Base-by-base conservation (phyloP, 2,113 vertebrate genomes). In the Scopus umbretta region DNA sequence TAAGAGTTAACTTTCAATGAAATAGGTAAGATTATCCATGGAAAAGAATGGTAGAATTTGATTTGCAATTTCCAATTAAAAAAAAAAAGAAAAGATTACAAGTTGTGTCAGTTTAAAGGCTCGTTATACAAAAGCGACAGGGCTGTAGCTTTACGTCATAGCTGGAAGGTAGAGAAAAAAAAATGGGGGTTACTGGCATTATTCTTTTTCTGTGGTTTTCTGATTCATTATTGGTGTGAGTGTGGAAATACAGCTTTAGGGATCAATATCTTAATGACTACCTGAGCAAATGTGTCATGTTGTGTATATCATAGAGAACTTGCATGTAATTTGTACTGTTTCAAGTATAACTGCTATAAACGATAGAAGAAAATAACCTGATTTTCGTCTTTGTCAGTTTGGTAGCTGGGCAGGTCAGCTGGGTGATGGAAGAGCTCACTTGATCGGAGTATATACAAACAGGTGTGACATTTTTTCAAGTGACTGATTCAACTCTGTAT, bases 391-490 rank as follows among this genome's bases (percentile, higher is more conserved):
- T 91, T 94, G 8, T 50, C 93, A 99, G 98, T 99, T 98, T 98
- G 98, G 98, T 30, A 97, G 94, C 88, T 99, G 98, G 98, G 98
- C 98, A 66, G 98, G 98, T 72, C 98, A 99, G 97, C 97, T 99
- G 87, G 98, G 98, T 47, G 98, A 99, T 73, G 98, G 98, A 67
- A 97, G 99, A 98, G 98, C 98, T 47, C 98, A 99, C 94, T 96
- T 98, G 42, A 89, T 99, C 0, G 98, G 98, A 94, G 97, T 97
- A 67, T 98, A 98, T 66, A 97, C 95, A 65, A 99, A 98, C 98
- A 99, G 98, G 98, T 99, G 80, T 20, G 87, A 53, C 8, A 10
- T 62, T 23, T 90, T 96, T 89, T 86, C 27, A 81, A 84, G 18
- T 80, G 42, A 56, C 25, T 43, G 17, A 17, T 47, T 45, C 42